Evolutionary conservation across 2,888 invertebrate species (phyloP).

Genomic region (Polymixis flavicincta): DNA sequence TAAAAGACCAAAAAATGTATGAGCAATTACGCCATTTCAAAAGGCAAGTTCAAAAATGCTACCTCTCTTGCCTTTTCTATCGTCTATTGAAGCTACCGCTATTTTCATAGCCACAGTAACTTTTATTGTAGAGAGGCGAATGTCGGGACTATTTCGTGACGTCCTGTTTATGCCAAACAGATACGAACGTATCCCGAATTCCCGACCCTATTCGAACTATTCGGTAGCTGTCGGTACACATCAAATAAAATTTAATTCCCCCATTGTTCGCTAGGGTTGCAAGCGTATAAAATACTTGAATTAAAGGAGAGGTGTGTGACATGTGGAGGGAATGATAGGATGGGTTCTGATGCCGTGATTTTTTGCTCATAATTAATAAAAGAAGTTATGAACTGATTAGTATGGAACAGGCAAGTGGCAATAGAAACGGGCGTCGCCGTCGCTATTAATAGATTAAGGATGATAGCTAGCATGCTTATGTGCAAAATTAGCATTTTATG

Average conservation of each 20-base stretch:
- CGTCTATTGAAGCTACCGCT: slow-evolving; percentile 23
- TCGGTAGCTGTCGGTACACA: slow-evolving; percentile 80
- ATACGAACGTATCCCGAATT: slow-evolving; percentile 66
- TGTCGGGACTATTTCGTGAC: slow-evolving; percentile 72
- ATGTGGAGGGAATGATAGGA: slow-evolving; percentile 15
- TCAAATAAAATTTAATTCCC: slow-evolving; percentile 87
- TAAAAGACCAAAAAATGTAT: slow-evolving; percentile 3
- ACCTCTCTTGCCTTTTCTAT: neutral
- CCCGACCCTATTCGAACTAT: slow-evolving; percentile 69
- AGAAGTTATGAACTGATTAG: slow-evolving; percentile 2
- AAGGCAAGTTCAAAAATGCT: slow-evolving; percentile 19
- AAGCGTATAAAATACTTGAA: slow-evolving; percentile 56
- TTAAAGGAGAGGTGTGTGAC: slow-evolving; percentile 38
- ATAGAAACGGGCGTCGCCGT: neutral
- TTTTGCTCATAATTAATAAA: neutral
- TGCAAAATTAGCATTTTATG: neutral
- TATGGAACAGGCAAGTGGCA: neutral
- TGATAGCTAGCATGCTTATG: neutral
- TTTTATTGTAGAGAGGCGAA: slow-evolving; percentile 72
- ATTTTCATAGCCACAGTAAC: slow-evolving; percentile 39
- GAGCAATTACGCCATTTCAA: slow-evolving; percentile 18
- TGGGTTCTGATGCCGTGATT: neutral
- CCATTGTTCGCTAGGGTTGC: slow-evolving; percentile 79
- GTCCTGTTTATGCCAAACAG: slow-evolving; percentile 83
- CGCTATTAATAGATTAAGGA: slow-evolving; percentile 7